Base-by-base conservation (phyloP, 2,113 vertebrate genomes). In the Rhabdomys dilectus region DNA sequence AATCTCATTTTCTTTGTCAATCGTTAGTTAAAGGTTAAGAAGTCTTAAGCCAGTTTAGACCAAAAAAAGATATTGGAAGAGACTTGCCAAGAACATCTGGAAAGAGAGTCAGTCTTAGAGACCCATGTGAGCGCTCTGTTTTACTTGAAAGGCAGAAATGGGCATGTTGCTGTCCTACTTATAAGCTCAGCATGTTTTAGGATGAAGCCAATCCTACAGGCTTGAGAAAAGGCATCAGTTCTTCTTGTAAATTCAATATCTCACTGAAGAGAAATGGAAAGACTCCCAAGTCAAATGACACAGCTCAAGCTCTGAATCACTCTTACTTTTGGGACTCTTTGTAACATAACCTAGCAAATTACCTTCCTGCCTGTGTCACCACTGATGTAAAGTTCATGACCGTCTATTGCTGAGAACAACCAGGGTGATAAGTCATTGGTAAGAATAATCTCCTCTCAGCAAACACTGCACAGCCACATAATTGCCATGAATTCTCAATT, bases 401-500 rank as follows among this genome's bases (percentile, higher is more conserved):
- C 68, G 48, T 76, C 29, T 48, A 53, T 34, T 86, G 77, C 64
- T 62, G 36, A 51, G 88, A 93, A 70, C 87, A 72, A 80, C 34
- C 13, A 42, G 77, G 80, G 62, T 87, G 72, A 87, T 80, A 96
- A 85, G 88, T 91, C n/a, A 58, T 45, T 80, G 84, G 48, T 56
- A 70, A 88, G 82, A 91, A 80, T 87, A 11, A 10, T 93, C 53
- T 91, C 66, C 80, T 91, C 77, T 91, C 93, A 72, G 75, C 62
- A 76, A 84, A 91, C 75, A 68, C 1, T 7, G 39, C 78, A 48
- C 42, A 94, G 73, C 0, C 2, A 45, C 73, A 39, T 66, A 92
- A 96, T 97, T 95, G 95, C 68, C 90, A 91, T 82, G 90, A 64
- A 76, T 96, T 96, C 76, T 39, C 87, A 88, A 56, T 42, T 6